These are phyloP conservation scores for Apoda limacodes DNA, from an alignment of 2,888 invertebrate genomes.

Conservation along the genomic window DNA sequence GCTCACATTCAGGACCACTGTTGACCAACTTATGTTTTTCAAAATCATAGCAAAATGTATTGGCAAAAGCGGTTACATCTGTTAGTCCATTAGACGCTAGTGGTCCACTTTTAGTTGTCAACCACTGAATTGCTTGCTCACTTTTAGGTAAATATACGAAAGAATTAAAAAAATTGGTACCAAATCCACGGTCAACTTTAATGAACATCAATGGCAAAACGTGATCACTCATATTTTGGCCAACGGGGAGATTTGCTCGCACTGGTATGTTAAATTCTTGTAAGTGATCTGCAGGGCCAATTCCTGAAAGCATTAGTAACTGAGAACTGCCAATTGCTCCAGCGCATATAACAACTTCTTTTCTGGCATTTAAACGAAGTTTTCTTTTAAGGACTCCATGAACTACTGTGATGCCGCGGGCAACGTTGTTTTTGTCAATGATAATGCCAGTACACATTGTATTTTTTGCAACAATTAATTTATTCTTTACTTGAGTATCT, in stretches of 20 bases:
- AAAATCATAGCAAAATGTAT: constrained; percentile 37
- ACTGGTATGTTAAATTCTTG: too few species aligned
- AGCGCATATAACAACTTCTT: constrained; percentile 42
- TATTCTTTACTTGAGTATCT: constrained; percentile 23
- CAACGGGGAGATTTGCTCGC: constrained; percentile 38
- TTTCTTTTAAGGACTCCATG: constrained; percentile 11
- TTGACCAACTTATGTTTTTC: constrained; percentile 21
- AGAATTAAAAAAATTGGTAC: too few species aligned
- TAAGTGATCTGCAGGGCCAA: too few species aligned
- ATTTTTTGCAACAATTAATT: constrained; percentile 29
- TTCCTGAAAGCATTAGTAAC: too few species aligned
- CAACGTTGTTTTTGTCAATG: too few species aligned
- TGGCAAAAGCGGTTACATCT: constrained; percentile 32
- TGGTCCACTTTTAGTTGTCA: constrained; percentile 24
- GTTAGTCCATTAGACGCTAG: constrained; percentile 37
- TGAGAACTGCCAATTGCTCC: too few species aligned
- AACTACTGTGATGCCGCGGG: constrained; percentile 32
- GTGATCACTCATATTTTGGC: constrained; percentile 39
- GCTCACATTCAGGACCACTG: constrained; percentile 27
- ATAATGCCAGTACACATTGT: constrained; percentile 35
- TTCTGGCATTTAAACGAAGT: constrained; percentile 27
- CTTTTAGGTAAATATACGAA: too few species aligned
- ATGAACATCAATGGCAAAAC: constrained; percentile 27
- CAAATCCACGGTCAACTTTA: too few species aligned
- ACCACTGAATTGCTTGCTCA: constrained; percentile 20